Base-by-base conservation (phyloP, 2,888 invertebrate genomes). In the Mallateleia sp. region DNA sequence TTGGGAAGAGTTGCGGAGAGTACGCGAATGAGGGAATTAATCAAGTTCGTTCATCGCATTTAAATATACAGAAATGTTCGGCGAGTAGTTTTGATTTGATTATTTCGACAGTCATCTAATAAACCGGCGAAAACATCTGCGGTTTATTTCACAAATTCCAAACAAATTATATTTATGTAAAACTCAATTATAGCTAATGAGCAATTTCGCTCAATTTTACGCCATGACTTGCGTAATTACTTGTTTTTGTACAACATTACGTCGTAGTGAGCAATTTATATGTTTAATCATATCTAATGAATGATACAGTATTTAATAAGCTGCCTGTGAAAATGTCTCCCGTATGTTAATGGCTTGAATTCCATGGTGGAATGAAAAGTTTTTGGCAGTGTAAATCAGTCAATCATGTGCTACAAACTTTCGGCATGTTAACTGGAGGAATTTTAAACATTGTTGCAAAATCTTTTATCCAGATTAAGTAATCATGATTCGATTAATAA, bases 141-240 rank as follows among this genome's bases (percentile, higher is more conserved):
- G 50, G 52, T 38, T 72, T 58, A 50, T 56, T 60, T 47, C 9
- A 47, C 38, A 45, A 75, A 81, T 50, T 11, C 56, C 50, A 38
- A 28, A 22, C 71, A 47, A 80, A 81, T 81, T 64, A 81, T 72
- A 52, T 71, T 64, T 54, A 62, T 54, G 25, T 69, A 60, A 67
- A 75, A 75, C 67, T 60, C 52, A 75, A 75, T 82, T 75, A 69
- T 45, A 82, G 45, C 62, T 82, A 82, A 82, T 75, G 82, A 82
- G 62, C 54, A 69, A 82, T 75, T 62, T 32, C 42, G 62, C 42
- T 62, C 28, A 75, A 82, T 62, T 74, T 69, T 24, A 69, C 28
- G 50, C 42, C 25, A 32, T 75, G 64, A 80, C 56, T 80, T 56
- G 4, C 18, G 22, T 62, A 75, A 75, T 75, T 74, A 74, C 42